Base-by-base conservation (phyloP, 2,797 vertebrate genomes). In the Pantherophis vulpinus region DNA sequence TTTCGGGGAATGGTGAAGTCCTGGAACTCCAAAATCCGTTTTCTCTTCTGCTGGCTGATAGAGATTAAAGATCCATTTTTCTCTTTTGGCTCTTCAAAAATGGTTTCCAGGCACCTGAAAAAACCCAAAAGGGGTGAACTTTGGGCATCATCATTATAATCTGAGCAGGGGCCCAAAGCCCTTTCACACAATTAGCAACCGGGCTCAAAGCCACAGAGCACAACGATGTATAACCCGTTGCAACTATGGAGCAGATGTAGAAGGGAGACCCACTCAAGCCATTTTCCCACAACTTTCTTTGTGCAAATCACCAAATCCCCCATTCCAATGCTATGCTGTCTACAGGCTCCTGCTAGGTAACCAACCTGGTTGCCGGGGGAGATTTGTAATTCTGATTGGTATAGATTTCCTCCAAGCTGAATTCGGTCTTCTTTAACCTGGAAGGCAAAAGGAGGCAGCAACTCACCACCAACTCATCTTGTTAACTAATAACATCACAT, bases 331-430 rank as follows among this genome's bases (percentile, higher is more conserved):
- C 29, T 93, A 88, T 70, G 27, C 89, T 60, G 27, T 58, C 55
- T 51, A 23, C 63, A 4, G 13, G 13, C 87, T 61, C 61, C 66
- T 10, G 94, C 60, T 9, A 92, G 95, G 93, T 23, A 90, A 97
- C 97, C 90, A 95, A 99, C 99, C 99, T 98, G 97, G 98, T 98
- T 89, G 98, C 96, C 92, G 98, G 98, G 90, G 99, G 99, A n/a
- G 98, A 98, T 91, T 98, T 99, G 94, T 99, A 99, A 96, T 99
- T 99, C 97, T 99, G 99, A 97, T 99, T 99, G 91, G 99, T 99
- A 95, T 99, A 99, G 95, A 99, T 99, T 97, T 99, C 99, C 97
- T 99, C 99, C 96, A 99, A 97, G 97, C 98, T 99, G 96, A 99
- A 99, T 95, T 99, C 99, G 94, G 99, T 99, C 97, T 99, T 99